Conservation (phyloP, 2,797 vertebrate species). For the Schizopygopsis pylzovi region DNA sequence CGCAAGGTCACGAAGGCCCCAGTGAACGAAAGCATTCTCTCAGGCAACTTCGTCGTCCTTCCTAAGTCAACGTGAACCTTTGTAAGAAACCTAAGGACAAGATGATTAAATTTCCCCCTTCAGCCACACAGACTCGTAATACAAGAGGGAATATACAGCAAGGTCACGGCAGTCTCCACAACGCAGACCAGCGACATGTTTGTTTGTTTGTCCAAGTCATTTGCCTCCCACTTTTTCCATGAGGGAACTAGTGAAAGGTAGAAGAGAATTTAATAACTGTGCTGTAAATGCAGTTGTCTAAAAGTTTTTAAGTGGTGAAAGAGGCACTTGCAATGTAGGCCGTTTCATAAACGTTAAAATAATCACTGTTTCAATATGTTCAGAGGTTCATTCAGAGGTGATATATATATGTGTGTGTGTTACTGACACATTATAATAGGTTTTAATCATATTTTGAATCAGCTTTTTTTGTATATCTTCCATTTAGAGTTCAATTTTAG, state of each 20-base stretch:
- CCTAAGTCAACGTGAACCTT: conserved; percentile 65
- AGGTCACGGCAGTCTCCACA: conserved; percentile 69
- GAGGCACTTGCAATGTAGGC: neutral
- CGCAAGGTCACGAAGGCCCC: neutral
- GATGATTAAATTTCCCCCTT: conserved; percentile 76
- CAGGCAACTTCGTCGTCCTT: conserved; percentile 39
- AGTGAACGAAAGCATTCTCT: neutral
- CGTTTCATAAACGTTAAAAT: too few species aligned
- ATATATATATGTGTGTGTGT: too few species aligned
- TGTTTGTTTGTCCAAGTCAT: conserved; percentile 41
- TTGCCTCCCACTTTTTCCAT: neutral
- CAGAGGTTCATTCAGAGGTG: too few species aligned
- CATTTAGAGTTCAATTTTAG: too few species aligned
- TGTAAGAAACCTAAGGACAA: conserved; percentile 65
- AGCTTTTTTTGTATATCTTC: too few species aligned
- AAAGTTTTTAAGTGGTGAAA: neutral
- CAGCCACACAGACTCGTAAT: conserved; percentile 66
- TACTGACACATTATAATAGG: too few species aligned
- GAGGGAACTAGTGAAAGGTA: neutral
- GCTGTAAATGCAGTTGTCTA: neutral
- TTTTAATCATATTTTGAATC: too few species aligned
- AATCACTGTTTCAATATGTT: neutral
- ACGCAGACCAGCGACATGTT: conserved; percentile 30
- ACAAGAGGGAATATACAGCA: conserved; percentile 61
- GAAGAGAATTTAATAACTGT: neutral